Percentiles rank a stretch among this genome's conserved stretches.
These are phyloP conservation scores for Carcharodon carcharias DNA, from an alignment of 2,797 vertebrate genomes.

Conservation along the genomic window DNA sequence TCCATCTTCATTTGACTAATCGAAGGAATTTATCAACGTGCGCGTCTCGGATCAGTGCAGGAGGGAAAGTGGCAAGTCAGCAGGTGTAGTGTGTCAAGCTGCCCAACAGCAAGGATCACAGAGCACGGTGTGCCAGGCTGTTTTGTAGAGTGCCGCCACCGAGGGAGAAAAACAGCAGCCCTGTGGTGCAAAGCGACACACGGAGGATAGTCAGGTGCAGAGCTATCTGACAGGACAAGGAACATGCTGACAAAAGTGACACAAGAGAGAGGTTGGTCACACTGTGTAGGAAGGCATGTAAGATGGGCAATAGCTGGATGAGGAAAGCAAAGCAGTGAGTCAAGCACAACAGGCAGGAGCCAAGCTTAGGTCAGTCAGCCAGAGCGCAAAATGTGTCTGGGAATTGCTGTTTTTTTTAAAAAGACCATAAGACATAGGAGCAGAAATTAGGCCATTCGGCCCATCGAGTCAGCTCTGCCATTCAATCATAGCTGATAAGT, in stretches of 20 bases:
- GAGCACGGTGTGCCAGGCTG: not conserved
- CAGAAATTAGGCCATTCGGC: no score
- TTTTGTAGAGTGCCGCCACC: no score
- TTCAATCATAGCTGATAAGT: no score
- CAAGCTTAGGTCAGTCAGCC: not conserved
- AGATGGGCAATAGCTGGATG: not conserved
- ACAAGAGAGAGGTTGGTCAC: not conserved
- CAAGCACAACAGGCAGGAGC: not conserved
- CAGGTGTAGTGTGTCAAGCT: not conserved
- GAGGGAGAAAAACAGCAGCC: not conserved
- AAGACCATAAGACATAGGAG: no score
- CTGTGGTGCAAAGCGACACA: not conserved
- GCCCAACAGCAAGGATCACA: not conserved
- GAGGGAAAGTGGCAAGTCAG: not conserved
- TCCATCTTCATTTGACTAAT: not conserved
- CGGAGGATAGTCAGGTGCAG: not conserved
- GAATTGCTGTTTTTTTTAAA: not conserved
- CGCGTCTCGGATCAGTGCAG: not conserved
- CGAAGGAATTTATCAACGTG: not conserved
- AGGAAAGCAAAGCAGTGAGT: not conserved
- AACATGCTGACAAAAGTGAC: not conserved
- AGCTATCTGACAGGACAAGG: not conserved
- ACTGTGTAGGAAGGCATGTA: not conserved
- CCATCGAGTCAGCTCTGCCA: no score
- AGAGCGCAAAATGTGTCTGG: not conserved